Percentiles rank a stretch among this genome's conserved stretches.
Conservation (phyloP, 2,797 vertebrate species). For the Orestias chungarensis region DNA sequence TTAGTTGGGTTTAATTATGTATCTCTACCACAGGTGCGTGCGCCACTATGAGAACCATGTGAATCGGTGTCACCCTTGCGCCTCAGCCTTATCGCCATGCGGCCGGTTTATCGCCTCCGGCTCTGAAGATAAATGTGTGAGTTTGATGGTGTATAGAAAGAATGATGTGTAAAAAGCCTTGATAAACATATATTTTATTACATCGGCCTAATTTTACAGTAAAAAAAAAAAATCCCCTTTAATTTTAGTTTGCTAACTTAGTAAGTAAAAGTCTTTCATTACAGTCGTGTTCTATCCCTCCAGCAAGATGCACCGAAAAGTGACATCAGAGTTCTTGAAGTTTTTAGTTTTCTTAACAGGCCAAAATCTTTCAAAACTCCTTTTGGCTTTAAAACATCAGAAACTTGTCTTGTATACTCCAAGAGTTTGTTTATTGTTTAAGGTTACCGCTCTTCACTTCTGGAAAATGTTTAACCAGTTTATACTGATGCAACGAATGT, state of each 20-base stretch:
- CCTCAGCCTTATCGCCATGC: conserved; percentile 87
- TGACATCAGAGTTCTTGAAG: not conserved
- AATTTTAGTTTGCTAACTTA: no score
- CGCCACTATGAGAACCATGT: conserved; percentile 86
- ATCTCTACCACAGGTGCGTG: conserved; percentile 82
- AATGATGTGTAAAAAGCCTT: not conserved
- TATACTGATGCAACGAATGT: not conserved
- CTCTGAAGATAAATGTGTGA: conserved; percentile 89
- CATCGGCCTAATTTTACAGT: not conserved
- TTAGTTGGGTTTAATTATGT: conserved; percentile 5
- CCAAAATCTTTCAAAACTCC: not conserved
- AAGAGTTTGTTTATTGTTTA: not conserved
- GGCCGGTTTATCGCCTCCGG: conserved; percentile 86
- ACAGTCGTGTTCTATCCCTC: no score
- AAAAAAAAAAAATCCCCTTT: not conserved
- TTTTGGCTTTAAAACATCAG: conserved; percentile 1
- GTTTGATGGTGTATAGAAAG: conserved; percentile 42
- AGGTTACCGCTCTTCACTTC: not conserved
- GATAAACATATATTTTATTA: no score
- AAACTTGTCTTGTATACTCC: not conserved
- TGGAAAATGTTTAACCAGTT: not conserved
- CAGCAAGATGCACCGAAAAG: not conserved
- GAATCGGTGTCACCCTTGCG: conserved; percentile 81
- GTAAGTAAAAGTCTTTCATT: no score
- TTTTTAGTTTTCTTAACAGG: conserved; percentile 5